Conservation (phyloP, 35 echinoderm and acorn worm genomes). For the Hemicentrotus pulcherrimus region DNA sequence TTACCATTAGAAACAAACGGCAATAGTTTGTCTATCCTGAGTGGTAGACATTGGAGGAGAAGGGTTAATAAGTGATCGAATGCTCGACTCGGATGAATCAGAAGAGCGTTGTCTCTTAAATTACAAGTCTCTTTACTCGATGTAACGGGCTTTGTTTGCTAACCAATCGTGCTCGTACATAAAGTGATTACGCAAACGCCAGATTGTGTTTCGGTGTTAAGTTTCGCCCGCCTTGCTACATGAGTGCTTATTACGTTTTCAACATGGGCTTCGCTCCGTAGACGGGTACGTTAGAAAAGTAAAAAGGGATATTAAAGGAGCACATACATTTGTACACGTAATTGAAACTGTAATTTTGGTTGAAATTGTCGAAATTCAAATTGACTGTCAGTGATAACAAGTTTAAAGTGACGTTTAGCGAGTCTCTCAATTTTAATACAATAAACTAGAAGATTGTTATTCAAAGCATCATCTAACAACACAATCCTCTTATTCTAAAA, state of each 20-base stretch:
- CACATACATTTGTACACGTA: not conserved
- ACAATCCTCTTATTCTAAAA: too few species aligned
- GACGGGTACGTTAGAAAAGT: not conserved
- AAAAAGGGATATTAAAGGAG: not conserved
- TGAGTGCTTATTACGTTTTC: not conserved
- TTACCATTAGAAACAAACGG: too few species aligned
- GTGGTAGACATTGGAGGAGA: not conserved
- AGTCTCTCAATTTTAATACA: too few species aligned
- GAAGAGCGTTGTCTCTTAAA: not conserved
- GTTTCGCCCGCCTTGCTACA: not conserved
- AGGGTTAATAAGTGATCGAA: slow-evolving; percentile 11
- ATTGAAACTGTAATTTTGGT: not conserved
- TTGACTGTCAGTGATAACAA: too few species aligned
- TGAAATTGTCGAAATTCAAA: too few species aligned
- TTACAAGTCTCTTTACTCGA: slow-evolving; percentile 11
- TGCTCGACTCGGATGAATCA: not conserved
- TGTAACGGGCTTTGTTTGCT: slow-evolving; percentile 1
- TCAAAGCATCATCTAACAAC: too few species aligned
- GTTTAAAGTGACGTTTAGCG: too few species aligned
- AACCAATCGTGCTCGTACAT: not conserved
- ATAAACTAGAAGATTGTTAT: too few species aligned
- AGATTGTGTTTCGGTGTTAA: slow-evolving; percentile 8
- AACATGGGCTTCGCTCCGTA: not conserved
- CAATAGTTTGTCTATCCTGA: too few species aligned
- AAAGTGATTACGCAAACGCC: not conserved